Percentiles rank a stretch among this genome's conserved stretches.
These are phyloP conservation scores for Forbesichthys papilliferus DNA, from an alignment of 2,113 vertebrate genomes.

Conservation along the genomic window DNA sequence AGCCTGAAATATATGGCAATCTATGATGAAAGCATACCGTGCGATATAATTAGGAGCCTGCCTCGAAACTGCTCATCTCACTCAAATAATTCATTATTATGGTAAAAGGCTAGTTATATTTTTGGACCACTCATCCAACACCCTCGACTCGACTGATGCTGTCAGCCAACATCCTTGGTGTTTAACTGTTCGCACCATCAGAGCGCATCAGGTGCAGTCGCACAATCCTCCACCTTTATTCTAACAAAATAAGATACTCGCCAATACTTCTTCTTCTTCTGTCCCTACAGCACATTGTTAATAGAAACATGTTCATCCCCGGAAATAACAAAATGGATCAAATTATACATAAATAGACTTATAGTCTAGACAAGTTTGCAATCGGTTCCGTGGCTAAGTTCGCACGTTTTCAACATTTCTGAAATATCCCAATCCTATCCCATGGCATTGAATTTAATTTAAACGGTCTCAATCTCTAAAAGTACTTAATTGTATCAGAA, in stretches of 20 bases:
- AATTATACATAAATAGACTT: neutral
- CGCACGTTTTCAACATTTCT: no score
- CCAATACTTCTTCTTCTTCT: constrained; percentile 13
- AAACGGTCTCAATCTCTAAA: constrained; percentile 34
- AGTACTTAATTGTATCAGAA: constrained; percentile 40
- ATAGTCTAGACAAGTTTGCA: neutral
- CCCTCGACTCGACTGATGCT: constrained; percentile 43
- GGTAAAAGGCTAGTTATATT: neutral
- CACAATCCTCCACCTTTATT: constrained; percentile 32
- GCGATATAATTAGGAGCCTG: neutral
- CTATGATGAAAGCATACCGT: neutral
- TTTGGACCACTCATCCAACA: constrained; percentile 29
- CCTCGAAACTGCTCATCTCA: neutral
- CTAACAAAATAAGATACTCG: constrained; percentile 34
- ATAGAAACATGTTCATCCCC: constrained; percentile 15
- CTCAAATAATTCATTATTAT: neutral
- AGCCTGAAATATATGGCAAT: neutral
- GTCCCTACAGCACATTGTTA: constrained; percentile 7
- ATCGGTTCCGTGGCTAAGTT: no score
- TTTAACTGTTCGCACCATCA: constrained; percentile 48
- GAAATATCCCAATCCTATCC: constrained; percentile 2
- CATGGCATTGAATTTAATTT: constrained; percentile 11
- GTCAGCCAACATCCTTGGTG: constrained; percentile 45
- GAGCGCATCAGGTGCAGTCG: constrained; percentile 71
- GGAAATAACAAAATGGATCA: no score